These are phyloP conservation scores for Oreochromis tanganicae DNA, from an alignment of 2,113 vertebrate species.

Conservation along the genomic window DNA sequence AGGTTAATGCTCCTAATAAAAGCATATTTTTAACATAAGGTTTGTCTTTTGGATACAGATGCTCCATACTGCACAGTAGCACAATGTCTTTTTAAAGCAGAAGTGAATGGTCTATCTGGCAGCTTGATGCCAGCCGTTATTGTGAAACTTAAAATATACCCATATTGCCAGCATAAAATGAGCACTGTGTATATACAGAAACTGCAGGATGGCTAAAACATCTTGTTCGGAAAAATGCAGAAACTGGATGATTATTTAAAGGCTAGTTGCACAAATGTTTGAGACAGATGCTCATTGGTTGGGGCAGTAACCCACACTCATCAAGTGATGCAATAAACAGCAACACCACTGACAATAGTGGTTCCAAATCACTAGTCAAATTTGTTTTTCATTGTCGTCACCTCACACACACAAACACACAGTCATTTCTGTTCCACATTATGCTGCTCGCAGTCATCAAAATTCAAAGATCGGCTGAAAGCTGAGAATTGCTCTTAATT, in stretches of 20 bases:
- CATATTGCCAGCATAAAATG: not conserved
- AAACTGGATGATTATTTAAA: not conserved
- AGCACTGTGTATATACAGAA: not conserved
- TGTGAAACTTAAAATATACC: not conserved
- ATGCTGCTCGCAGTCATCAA: not conserved
- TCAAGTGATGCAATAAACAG: conserved; percentile 1
- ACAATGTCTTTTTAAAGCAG: not conserved
- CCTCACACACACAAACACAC: not conserved
- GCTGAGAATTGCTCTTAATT: not conserved
- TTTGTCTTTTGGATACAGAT: not conserved
- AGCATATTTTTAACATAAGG: not conserved
- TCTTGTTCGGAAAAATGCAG: not conserved
- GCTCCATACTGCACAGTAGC: rapidly evolving
- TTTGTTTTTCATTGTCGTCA: not conserved
- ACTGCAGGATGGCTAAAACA: not conserved
- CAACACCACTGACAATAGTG: not conserved
- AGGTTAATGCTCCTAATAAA: not conserved
- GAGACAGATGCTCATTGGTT: not conserved
- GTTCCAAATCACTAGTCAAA: not conserved
- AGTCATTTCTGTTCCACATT: not conserved
- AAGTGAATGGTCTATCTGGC: not conserved
- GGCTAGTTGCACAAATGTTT: not conserved
- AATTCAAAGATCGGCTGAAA: not conserved
- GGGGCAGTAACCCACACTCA: not conserved
- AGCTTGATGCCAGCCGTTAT: not conserved